These are phyloP conservation scores for Leistus spinibarbis DNA, from an alignment of 2,888 invertebrate genomes.

Conservation along the genomic window DNA sequence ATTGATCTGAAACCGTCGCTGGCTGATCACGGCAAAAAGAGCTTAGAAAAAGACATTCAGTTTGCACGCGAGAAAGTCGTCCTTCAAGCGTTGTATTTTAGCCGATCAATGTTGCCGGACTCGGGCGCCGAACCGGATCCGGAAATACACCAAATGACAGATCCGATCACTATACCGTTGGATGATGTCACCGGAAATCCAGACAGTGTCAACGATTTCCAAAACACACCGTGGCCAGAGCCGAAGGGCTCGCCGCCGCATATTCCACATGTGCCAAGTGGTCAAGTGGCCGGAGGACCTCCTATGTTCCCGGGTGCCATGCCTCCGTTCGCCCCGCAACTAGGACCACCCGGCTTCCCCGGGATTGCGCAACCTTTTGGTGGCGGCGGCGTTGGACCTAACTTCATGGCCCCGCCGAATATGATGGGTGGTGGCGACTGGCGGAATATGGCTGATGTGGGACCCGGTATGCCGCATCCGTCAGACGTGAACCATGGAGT, in stretches of 20 bases:
- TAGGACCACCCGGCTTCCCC: conserved; percentile 52
- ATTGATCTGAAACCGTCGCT: conserved; percentile 72
- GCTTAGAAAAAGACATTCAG: conserved; percentile 86
- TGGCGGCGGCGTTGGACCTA: conserved; percentile 49
- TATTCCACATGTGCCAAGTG: conserved; percentile 42
- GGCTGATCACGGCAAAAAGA: conserved; percentile 75
- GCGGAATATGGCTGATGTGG: conserved; percentile 59
- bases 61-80: conserved; percentile 85
- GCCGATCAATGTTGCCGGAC: conserved; percentile 83
- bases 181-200: conserved; percentile 87
- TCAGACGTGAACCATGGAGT: conserved; percentile 54
- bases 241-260: conserved; percentile 71
- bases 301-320: conserved; percentile 48
- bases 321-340: conserved; percentile 60
- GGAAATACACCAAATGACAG: conserved; percentile 76
- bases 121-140: conserved; percentile 85
- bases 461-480: conserved; percentile 54
- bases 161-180: conserved; percentile 83
- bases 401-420: conserved; percentile 50
- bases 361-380: conserved; percentile 59
- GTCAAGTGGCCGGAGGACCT: conserved; percentile 45
- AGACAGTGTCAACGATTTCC: conserved; percentile 79
- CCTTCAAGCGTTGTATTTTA: conserved; percentile 81
- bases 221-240: conserved; percentile 82
- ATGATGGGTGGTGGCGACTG: conserved; percentile 49